Conservation (phyloP, 2,888 invertebrate genomes). For the Uloborus plumipes region DNA sequence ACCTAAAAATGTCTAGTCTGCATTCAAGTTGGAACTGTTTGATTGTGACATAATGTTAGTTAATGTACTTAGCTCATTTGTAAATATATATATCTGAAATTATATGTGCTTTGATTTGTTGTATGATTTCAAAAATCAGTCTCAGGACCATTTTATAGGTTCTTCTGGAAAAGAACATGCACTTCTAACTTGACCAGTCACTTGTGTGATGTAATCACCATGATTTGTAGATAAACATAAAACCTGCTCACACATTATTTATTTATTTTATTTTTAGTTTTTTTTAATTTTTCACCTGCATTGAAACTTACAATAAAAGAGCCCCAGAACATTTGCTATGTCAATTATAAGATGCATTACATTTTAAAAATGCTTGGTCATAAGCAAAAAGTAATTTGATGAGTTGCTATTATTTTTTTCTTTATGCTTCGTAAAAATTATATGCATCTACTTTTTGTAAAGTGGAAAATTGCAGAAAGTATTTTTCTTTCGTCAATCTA, state of each 20-base stretch:
- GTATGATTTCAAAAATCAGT: conserved; percentile 61
- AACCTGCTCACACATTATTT: conserved; percentile 5
- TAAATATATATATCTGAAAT: conserved; percentile 49
- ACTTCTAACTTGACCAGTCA: conserved; percentile 60
- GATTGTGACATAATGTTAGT: conserved; percentile 53
- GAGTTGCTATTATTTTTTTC: no score
- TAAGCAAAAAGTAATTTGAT: no score
- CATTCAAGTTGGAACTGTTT: conserved; percentile 53
- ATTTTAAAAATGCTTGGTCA: no score
- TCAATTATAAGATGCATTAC: no score
- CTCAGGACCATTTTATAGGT: conserved; percentile 64
- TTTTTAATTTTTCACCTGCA: no score
- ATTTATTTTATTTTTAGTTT: background rate
- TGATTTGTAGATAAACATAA: conserved; percentile 60
- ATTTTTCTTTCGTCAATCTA: no score
- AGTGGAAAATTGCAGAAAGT: no score
- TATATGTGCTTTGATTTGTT: conserved; percentile 55
- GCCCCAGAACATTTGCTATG: no score
- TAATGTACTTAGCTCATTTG: conserved; percentile 60
- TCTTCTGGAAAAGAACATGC: conserved; percentile 61
- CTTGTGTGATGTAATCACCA: conserved; percentile 60
- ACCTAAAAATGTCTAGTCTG: conserved; percentile 62
- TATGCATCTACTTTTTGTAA: no score
- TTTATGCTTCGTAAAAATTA: no score
- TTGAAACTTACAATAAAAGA: no score